Percentiles rank a stretch among this genome's conserved stretches.
Conservation (phyloP, 2,797 vertebrate genomes). For the Danionella dracula region DNA sequence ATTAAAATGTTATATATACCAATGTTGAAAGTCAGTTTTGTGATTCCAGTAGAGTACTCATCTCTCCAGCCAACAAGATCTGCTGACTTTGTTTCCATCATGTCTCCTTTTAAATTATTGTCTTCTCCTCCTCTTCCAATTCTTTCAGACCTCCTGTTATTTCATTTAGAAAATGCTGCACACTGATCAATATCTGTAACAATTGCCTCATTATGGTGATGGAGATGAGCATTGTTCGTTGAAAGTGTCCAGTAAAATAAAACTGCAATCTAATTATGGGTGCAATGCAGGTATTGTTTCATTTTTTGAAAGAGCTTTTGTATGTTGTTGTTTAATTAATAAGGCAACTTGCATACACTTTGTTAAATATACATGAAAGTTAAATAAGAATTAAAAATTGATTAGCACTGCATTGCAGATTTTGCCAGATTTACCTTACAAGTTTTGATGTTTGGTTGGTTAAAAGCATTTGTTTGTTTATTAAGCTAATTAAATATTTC, state of each 20-base stretch:
- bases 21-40: too few species aligned
- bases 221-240: conserved; percentile 27
- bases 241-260: conserved; percentile 6
- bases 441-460: too few species aligned
- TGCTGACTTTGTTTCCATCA: conserved; percentile 42
- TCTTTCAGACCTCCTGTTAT: conserved; percentile 41
- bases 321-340: too few species aligned
- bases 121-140: conserved; percentile 27
- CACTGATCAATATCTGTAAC: conserved; percentile 46
- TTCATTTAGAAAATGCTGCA: conserved; percentile 47
- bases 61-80: conserved; percentile 16
- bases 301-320: background rate
- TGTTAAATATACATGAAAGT: too few species aligned
- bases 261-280: background rate
- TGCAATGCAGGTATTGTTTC: background rate
- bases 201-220: conserved; percentile 40
- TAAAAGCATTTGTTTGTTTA: too few species aligned
- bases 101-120: conserved; percentile 35
- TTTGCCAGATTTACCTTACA: too few species aligned
- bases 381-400: too few species aligned
- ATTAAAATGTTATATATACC: too few species aligned
- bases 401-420: too few species aligned
- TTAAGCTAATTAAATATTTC: too few species aligned
- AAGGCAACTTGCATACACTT: too few species aligned
- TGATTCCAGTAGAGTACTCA: too few species aligned